Base-by-base conservation (phyloP, 1,140 invertebrate genomes). In the Conus ventricosus region DNA sequence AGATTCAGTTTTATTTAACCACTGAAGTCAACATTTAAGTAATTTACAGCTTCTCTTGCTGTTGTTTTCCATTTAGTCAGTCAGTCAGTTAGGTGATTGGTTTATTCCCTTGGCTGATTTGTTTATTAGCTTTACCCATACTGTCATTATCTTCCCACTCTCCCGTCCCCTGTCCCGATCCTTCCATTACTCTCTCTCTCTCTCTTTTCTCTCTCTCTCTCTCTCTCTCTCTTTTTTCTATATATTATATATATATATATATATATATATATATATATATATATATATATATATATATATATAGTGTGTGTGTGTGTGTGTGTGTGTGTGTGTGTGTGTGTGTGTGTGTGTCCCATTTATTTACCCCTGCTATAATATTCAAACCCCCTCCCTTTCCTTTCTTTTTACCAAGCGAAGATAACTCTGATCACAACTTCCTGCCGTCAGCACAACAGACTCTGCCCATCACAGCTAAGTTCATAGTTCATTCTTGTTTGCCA, bases 181-280 rank as follows among this genome's bases (percentile, higher is more conserved):
- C 23, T 8, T 76, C 71, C 23, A 13, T 76, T 23, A 20, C 71
- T 25, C 71, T 76, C 71, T 76, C 71, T 76, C 71, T 76, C 71
- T 76, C 71, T 76, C 71, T 76, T 6, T 6, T 25, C 71, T 76
- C 71, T 76, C 71, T 25, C 71, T 76, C 71, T 76, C 71, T 76
- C 71, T 76, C 71, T 76, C 71, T 25, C 71, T 76, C 71, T 76
- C 71, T n/a, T n/a, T n/a, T n/a, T n/a, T n/a, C n/a, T 51, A n/a
- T 80, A n/a, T 80, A n/a, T 84, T 57, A 23, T 63, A 51, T 84
- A 51, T 63, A 23, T 27, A 10, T 84, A 51, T 84, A 51, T n/a
- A n/a, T n/a, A n/a, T n/a, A n/a, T n/a, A n/a, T 51, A n/a, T 80
- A n/a, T 80, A n/a, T 84, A 51, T 57, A 23, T 63, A 51, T 84